phyloP scores from a whole-genome alignment of 30 jellyfish, hydroid and myxozoan genomes.

The Turritopsis dohrnii region DNA sequence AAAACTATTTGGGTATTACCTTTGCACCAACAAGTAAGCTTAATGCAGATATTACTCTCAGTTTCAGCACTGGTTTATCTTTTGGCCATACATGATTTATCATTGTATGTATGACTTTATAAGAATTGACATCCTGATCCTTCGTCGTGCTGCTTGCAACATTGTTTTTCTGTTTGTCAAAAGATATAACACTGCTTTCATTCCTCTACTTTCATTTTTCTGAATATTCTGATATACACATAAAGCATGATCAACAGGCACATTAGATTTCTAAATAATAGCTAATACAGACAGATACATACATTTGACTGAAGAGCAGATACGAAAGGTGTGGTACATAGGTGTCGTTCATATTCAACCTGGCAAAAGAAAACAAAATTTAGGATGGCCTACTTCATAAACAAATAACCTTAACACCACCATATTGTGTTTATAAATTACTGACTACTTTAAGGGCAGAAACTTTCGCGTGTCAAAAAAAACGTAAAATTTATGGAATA shows the following conservation, averaged over 20 bases:
- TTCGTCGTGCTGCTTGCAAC: background rate
- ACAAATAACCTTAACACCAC: background rate
- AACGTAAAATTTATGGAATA: too few relatives aligned
- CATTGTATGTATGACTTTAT: slow-evolving; percentile 76
- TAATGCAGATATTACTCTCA: slow-evolving; percentile 84
- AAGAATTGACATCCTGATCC: slow-evolving; percentile 48
- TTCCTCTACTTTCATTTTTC: background rate
- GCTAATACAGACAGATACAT: too few relatives aligned
- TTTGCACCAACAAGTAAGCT: slow-evolving; percentile 87
- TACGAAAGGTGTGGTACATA: background rate
- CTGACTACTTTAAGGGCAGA: too few relatives aligned
- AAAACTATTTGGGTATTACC: slow-evolving; percentile 27
- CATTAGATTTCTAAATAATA: background rate
- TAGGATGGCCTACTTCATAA: too few relatives aligned
- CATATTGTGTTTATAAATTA: background rate
- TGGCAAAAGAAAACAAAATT: background rate
- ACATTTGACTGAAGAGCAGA: background rate
- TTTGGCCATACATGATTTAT: slow-evolving; percentile 87
- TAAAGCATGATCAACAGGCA: too few relatives aligned
- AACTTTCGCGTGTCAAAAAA: too few relatives aligned
- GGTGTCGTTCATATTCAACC: background rate
- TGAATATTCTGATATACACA: too few relatives aligned
- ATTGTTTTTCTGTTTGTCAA: background rate
- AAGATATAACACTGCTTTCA: background rate
- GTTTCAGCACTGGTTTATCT: slow-evolving; percentile 83